A percentile compares a stretch with the other conserved stretches of the same genome.
phyloP scores from a whole-genome alignment of 1,140 invertebrate genomes.

The Hormaphis cornu region DNA sequence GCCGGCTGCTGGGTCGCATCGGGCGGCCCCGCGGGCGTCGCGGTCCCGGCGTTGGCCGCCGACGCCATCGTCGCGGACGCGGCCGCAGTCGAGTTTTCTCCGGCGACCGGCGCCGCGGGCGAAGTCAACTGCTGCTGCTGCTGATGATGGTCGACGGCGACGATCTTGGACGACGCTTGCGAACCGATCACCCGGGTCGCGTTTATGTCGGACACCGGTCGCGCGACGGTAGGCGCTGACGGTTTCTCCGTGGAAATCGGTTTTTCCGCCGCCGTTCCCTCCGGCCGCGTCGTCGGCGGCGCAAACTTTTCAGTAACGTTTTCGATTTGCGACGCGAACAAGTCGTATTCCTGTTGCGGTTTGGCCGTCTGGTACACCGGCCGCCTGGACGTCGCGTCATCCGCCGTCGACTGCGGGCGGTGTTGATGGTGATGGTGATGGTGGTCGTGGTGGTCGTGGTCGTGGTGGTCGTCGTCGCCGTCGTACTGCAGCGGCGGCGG shows the following conservation, averaged over 20 bases:
- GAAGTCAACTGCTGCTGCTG: background rate
- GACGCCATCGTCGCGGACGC: constrained; percentile 39
- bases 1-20: constrained; percentile 40
- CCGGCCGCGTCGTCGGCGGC: background rate
- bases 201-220: constrained; percentile 34
- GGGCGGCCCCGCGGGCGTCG: constrained; percentile 37
- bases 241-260: constrained; percentile 37
- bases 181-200: constrained; percentile 33
- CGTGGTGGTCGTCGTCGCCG: too few relatives aligned
- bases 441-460: background rate
- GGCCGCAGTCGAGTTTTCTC: background rate
- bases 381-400: background rate
- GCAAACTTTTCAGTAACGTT: background rate
- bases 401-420: background rate
- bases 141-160: too few relatives aligned
- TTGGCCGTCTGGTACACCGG: constrained; percentile 7
- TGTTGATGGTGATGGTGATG: background rate
- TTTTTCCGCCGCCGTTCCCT: background rate
- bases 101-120: constrained; percentile 25
- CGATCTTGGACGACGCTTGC: constrained; percentile 10
- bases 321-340: background rate
- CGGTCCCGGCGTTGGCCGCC: constrained; percentile 10
- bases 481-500: background rate
- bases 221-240: too few relatives aligned
- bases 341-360: background rate